These are phyloP conservation scores for Forbesichthys papilliferus DNA, from an alignment of 2,113 vertebrate species.

Conservation along the genomic window DNA sequence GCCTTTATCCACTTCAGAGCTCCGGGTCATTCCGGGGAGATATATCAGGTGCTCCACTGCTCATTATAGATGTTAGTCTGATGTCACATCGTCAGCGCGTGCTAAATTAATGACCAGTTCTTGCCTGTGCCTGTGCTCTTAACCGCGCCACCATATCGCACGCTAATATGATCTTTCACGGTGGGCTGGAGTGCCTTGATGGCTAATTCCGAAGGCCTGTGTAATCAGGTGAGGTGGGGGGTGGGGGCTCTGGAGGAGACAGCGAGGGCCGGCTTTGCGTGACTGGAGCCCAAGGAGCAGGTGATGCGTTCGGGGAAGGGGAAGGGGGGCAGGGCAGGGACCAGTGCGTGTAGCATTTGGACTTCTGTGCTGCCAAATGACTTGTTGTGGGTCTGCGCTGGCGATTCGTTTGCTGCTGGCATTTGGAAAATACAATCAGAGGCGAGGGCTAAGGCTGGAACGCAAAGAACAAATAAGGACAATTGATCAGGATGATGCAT, in stretches of 20 bases:
- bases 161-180: constrained; percentile 33
- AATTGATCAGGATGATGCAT: constrained; percentile 74
- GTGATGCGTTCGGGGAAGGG: constrained; percentile 21
- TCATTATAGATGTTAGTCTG: constrained; percentile 45
- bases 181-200: constrained; percentile 30
- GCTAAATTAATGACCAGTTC: constrained; percentile 41
- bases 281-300: constrained; percentile 2
- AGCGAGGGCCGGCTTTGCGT: too few species aligned
- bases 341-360: constrained; percentile 52
- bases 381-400: constrained; percentile 52
- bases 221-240: constrained; percentile 42
- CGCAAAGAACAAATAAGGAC: constrained; percentile 56
- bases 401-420: constrained; percentile 66
- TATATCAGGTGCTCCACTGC: constrained; percentile 33
- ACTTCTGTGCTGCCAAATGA: constrained; percentile 65
- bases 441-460: constrained; percentile 60
- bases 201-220: constrained; percentile 23
- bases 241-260: too few species aligned
- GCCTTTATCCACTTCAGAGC: constrained; percentile 30
- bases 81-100: constrained; percentile 34
- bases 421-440: constrained; percentile 75
- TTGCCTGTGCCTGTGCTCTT: constrained; percentile 35
- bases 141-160: constrained; percentile 34
- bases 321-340: not conserved
- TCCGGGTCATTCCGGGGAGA: constrained; percentile 43